Conservation (phyloP, 2,113 vertebrate genomes). For the Arizona elegans region DNA sequence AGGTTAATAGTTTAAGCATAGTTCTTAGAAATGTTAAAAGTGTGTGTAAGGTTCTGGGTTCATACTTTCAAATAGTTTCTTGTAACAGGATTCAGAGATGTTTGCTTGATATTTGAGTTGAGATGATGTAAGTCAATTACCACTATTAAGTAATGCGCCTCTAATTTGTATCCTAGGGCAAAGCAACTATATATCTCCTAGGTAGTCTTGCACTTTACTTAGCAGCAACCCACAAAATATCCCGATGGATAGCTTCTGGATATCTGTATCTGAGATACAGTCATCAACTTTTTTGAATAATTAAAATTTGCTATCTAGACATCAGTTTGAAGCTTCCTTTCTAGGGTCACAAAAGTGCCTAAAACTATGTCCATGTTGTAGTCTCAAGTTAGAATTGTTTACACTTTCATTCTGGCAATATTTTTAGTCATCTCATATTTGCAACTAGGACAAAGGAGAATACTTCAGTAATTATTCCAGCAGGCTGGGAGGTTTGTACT, state of each 20-base stretch:
- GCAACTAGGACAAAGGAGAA: not conserved
- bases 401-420: not conserved
- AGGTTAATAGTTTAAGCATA: not conserved
- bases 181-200: not conserved
- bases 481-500: not conserved
- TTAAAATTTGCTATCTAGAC: not conserved
- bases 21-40: not conserved
- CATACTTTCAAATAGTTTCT: not conserved
- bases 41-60: not conserved
- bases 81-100: not conserved
- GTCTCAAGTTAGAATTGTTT: not conserved
- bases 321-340: not conserved
- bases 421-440: not conserved
- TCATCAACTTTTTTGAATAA: not conserved
- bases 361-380: not conserved
- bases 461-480: not conserved
- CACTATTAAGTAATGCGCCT: not conserved
- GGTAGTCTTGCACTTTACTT: not conserved
- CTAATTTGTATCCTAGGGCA: not conserved
- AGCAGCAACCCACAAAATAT: not conserved
- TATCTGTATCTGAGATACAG: not conserved
- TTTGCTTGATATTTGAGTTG: not conserved
- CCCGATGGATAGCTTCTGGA: not conserved
- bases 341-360: not conserved
- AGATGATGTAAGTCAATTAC: not conserved